Evolutionary conservation across 2,113 vertebrate genomes (phyloP).

Genomic region (Atrichornis clamosus): DNA sequence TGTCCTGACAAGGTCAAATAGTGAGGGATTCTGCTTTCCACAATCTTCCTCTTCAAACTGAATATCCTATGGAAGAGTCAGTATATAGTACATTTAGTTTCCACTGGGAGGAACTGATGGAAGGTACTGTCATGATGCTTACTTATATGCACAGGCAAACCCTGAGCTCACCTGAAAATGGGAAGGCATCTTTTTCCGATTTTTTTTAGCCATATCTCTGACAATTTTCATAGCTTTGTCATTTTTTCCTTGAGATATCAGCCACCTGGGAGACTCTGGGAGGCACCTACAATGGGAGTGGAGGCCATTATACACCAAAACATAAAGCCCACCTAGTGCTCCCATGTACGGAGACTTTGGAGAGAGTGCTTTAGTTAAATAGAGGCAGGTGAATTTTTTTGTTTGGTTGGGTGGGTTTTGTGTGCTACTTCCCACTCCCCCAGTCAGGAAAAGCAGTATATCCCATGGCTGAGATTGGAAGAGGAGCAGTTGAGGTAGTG

Average conservation of each 20-base stretch:
- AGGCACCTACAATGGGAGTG: conserved; percentile 49
- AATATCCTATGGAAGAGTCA: conserved; percentile 48
- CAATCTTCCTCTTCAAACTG: conserved; percentile 61
- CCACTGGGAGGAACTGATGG: neutral
- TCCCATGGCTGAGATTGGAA: neutral
- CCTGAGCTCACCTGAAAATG: conserved; percentile 65
- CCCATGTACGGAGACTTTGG: fast-evolving
- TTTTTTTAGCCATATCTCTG: conserved; percentile 72
- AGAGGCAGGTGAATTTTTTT: neutral
- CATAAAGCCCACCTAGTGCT: neutral
- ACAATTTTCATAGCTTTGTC: conserved; percentile 70
- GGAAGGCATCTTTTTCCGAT: conserved; percentile 61
- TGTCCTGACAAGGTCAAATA: conserved; percentile 75
- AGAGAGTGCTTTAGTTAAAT: neutral
- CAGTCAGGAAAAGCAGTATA: neutral
- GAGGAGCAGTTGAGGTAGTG: neutral
- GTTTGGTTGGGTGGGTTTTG: fast-evolving
- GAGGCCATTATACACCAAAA: neutral
- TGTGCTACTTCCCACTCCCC: neutral
- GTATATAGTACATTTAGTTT: neutral
- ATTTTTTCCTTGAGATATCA: conserved; percentile 75
- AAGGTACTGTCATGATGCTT: neutral
- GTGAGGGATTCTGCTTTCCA: conserved; percentile 61
- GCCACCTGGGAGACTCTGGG: conserved; percentile 80
- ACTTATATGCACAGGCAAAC: neutral